These are phyloP conservation scores for Microplitis manilae DNA, from an alignment of 2,888 invertebrate genomes.

Conservation along the genomic window DNA sequence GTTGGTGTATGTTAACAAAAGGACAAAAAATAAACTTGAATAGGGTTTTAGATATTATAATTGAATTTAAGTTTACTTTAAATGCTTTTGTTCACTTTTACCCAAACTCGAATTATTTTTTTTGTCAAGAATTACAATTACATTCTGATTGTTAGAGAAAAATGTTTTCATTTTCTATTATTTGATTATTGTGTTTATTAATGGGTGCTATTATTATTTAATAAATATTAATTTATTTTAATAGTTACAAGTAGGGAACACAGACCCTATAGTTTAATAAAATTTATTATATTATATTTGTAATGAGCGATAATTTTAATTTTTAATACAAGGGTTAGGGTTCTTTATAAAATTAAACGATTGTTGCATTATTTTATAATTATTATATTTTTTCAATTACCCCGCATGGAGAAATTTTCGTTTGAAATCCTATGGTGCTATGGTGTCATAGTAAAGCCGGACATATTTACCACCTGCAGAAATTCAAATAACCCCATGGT, in stretches of 20 bases:
- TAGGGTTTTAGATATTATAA: too few relatives aligned
- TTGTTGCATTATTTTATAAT: not conserved
- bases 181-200: not conserved
- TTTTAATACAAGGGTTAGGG: not conserved
- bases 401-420: not conserved
- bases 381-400: slow-evolving; percentile 6
- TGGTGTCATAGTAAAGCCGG: too few relatives aligned
- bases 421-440: not conserved
- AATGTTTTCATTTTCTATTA: not conserved
- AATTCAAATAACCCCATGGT: too few relatives aligned
- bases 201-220: not conserved
- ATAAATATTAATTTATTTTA: not conserved
- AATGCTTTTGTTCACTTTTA: too few relatives aligned
- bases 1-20: too few relatives aligned
- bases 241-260: not conserved
- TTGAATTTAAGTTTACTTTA: too few relatives aligned
- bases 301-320: not conserved
- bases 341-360: not conserved
- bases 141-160: too few relatives aligned
- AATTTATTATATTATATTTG: not conserved
- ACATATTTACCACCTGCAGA: too few relatives aligned
- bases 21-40: too few relatives aligned
- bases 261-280: not conserved
- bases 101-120: too few relatives aligned
- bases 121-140: too few relatives aligned